phyloP scores from a whole-genome alignment of 2,888 invertebrate species.

The Ochropleura leucogaster region DNA sequence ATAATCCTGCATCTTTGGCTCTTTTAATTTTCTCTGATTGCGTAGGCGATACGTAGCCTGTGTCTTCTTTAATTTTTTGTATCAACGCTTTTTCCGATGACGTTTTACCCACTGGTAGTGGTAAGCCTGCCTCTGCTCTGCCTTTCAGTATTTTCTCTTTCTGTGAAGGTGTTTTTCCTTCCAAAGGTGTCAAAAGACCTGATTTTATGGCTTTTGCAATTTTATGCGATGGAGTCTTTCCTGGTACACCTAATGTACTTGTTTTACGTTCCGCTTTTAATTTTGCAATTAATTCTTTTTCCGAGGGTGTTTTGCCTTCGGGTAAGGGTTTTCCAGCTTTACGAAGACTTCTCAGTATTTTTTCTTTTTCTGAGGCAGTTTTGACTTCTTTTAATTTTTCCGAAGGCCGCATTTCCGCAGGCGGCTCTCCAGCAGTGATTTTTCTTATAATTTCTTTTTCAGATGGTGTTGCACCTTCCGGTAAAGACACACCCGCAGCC shows the following conservation, averaged over 20 bases:
- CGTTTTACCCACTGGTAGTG: slow-evolving; percentile 65
- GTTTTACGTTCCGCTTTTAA: slow-evolving; percentile 45
- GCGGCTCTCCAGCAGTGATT: slow-evolving; percentile 31
- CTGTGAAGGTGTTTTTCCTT: slow-evolving; percentile 68
- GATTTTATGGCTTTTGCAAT: slow-evolving; percentile 36
- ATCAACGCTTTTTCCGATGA: slow-evolving; percentile 62
- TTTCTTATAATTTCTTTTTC: slow-evolving; percentile 59
- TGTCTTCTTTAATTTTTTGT: slow-evolving; percentile 57
- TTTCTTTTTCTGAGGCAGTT: slow-evolving; percentile 67
- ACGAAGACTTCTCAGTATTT: slow-evolving; percentile 62
- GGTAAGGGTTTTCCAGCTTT: slow-evolving; percentile 63
- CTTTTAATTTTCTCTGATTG: slow-evolving; percentile 59
- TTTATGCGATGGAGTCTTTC: slow-evolving; percentile 43
- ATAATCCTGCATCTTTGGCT: slow-evolving; percentile 62
- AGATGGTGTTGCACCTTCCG: slow-evolving; percentile 66
- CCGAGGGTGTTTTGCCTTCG: slow-evolving; percentile 56
- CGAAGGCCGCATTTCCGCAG: slow-evolving; percentile 42
- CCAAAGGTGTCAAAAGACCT: slow-evolving; percentile 66
- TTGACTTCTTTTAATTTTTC: slow-evolving; percentile 66
- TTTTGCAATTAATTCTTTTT: slow-evolving; percentile 62
- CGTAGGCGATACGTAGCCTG: slow-evolving; percentile 65
- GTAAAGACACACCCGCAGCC: slow-evolving; percentile 49
- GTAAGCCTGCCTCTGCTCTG: slow-evolving; percentile 60
- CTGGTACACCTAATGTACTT: slow-evolving; percentile 51
- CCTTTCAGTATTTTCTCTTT: slow-evolving; percentile 71